Percentiles rank a stretch among this genome's conserved stretches.
These are phyloP conservation scores for Erebia palarica DNA, from an alignment of 2,888 invertebrate species.

Conservation along the genomic window DNA sequence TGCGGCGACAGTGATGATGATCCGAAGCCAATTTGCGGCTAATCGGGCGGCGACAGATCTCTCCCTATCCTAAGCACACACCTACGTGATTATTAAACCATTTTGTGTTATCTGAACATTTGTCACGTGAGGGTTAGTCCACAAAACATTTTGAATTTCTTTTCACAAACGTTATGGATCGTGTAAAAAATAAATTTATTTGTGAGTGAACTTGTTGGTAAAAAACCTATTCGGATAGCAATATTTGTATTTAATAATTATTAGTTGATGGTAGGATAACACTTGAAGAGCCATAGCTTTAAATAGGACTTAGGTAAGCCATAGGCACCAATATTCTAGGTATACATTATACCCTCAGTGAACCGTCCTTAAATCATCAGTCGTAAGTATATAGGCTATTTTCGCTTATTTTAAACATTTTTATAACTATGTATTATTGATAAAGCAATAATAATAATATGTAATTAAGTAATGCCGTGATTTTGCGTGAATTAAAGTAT, in stretches of 20 bases:
- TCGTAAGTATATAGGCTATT: no score
- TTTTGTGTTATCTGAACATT: conserved; percentile 30
- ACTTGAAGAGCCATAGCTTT: no score
- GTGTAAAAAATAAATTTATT: background rate
- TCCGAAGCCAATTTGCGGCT: conserved; percentile 12
- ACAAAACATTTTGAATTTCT: background rate
- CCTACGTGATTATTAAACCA: conserved; percentile 30
- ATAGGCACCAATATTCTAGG: background rate
- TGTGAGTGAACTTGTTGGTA: background rate
- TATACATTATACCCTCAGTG: background rate
- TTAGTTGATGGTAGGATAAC: no score
- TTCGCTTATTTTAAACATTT: no score
- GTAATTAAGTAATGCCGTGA: no score
- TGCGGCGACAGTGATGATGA: conserved; percentile 30
- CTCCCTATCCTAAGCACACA: conserved; percentile 19
- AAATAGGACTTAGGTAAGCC: no score
- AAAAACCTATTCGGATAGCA: no score
- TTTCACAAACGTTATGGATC: background rate
- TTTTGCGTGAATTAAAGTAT: no score
- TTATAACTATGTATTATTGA: no score
- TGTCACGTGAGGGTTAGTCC: conserved; percentile 19
- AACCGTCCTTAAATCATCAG: no score
- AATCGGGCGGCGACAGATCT: conserved; percentile 18
- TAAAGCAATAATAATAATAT: no score
- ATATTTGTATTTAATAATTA: no score